A percentile compares a stretch with the other conserved stretches of the same genome.
Evolutionary conservation across 2,888 invertebrate genomes (phyloP).

Genomic region (Meghimatium bilineatum): DNA sequence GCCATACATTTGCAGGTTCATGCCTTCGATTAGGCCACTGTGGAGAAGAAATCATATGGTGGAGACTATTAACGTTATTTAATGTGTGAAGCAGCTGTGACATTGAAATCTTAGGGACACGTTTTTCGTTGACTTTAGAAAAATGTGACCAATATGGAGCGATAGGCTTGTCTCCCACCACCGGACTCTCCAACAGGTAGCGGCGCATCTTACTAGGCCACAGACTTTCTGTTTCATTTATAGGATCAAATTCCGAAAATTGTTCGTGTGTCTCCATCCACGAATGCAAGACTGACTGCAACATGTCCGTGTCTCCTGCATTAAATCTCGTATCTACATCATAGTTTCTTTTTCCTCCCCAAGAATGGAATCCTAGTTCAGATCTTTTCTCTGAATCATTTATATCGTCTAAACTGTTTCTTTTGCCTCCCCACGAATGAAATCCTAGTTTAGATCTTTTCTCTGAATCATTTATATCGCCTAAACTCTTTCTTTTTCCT

Average conservation of each 20-base stretch:
- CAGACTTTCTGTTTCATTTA: too few relatives aligned
- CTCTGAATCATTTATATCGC: background rate
- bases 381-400: background rate
- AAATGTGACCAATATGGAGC: background rate
- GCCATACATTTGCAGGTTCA: background rate
- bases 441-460: constrained; percentile 1
- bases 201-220: background rate
- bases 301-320: too few relatives aligned
- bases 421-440: constrained; percentile 22
- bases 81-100: background rate
- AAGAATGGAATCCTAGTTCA: constrained; percentile 21
- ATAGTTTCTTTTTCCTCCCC: constrained; percentile 12
- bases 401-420: background rate
- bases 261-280: too few relatives aligned
- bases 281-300: too few relatives aligned
- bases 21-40: background rate
- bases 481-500: background rate
- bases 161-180: background rate
- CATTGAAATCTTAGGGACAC: background rate
- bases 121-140: background rate
- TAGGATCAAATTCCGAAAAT: too few relatives aligned
- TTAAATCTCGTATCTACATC: too few relatives aligned
- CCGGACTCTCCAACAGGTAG: background rate
- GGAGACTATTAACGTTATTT: background rate
- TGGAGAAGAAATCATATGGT: too few relatives aligned